A percentile compares a stretch with the other conserved stretches of the same genome.
Conservation (phyloP, 2,797 vertebrate genomes). For the Tympanoctomys barrerae region DNA sequence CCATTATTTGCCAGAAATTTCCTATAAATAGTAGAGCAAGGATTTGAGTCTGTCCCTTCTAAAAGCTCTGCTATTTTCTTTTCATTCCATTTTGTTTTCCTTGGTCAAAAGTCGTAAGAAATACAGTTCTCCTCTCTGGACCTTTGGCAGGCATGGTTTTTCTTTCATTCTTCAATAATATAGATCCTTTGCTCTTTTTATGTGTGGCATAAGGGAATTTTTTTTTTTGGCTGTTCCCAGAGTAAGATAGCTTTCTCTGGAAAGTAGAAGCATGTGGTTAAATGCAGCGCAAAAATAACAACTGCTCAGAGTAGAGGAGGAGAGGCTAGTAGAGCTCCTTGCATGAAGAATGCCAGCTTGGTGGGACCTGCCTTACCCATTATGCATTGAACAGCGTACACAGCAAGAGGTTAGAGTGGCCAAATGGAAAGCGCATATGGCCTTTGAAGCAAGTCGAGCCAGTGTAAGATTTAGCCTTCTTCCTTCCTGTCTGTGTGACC, state of each 20-base stretch:
- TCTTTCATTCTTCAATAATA: background rate
- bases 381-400: background rate
- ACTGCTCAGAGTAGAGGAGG: fast-evolving
- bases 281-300: background rate
- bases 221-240: background rate
- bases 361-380: background rate
- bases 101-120: slow-evolving; percentile 5
- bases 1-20: slow-evolving; percentile 18
- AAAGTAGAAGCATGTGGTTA: slow-evolving; percentile 5
- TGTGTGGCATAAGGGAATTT: background rate
- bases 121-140: background rate
- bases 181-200: slow-evolving; percentile 24
- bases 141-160: background rate
- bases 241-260: background rate
- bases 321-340: background rate
- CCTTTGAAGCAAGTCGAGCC: background rate
- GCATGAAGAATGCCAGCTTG: background rate
- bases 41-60: slow-evolving; percentile 9
- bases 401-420: background rate
- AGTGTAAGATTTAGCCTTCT: background rate
- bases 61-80: background rate
- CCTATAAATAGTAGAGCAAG: background rate
- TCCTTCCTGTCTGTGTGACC: background rate
- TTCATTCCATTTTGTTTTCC: background rate
- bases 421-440: background rate